Evolutionary conservation across 2,797 vertebrate species (phyloP), one percentile per base, ranked within the genome.

Genomic region (Lutjanus campechanus): DNA sequence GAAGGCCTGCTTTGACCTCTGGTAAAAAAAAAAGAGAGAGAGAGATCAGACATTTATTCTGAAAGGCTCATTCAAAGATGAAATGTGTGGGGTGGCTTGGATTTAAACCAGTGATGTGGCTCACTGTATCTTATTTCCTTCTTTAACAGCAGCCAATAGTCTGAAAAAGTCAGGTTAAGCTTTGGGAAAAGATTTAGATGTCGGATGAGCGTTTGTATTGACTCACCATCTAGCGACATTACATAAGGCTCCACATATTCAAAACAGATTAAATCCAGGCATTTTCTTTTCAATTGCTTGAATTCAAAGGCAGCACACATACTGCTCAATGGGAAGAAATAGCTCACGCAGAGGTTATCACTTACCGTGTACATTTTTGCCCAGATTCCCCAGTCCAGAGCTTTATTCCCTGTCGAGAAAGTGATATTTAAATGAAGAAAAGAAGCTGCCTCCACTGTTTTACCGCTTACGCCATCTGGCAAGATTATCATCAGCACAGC

Each of bases 381-480:
- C 55, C 16, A 43, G 58, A 80, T 55, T 54, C 44, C 51, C 61
- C 19, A n/a, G 41, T 77, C 62, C 43, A 77, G 69, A 47, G 63
- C 65, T 65, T 0, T 19, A 41, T 58, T 70, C 82, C 82, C 78
- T 17, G 72, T 70, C 54, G 87, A 84, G 85, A 85, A 55, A 77
- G 55, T 76, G 64, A 76, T 84, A 81, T 88, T 85, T 81, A 89
- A 82, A 90, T 88, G 83, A 89, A 85, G 70, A 47, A 36, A 59
- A 83, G 69, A 89, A 75, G 76, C 79, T 69, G 77, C 83, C 53
- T 84, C 78, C 69, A 77, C 83, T 88, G 87, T 88, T 89, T 91
- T 84, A 89, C 83, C 25, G 5, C 74, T 83, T 15, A 63, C 56
- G n/a, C 92, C 92, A 93, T 93, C 88, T 93, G 90, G 80, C 73